A percentile compares a stretch with the other conserved stretches of the same genome.
Conservation (phyloP, 1,140 invertebrate species). For the Cataglyphis hispanica region DNA sequence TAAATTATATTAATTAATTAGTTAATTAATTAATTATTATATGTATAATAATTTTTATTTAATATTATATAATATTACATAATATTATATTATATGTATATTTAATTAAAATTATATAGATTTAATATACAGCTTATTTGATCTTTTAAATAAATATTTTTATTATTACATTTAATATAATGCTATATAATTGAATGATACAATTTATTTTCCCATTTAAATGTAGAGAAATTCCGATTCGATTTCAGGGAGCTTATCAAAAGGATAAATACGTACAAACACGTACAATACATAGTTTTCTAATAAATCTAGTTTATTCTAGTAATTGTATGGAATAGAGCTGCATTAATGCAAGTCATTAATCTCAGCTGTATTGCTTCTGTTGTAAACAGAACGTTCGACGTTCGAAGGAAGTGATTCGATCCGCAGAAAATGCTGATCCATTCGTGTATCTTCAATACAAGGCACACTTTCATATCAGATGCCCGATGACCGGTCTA, state of each 20-base stretch:
- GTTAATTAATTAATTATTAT: no score
- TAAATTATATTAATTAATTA: no score
- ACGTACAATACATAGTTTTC: background rate
- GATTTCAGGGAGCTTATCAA: background rate
- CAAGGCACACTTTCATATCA: slow-evolving; percentile 79
- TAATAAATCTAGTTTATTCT: background rate
- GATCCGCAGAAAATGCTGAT: slow-evolving; percentile 71
- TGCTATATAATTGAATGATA: no score
- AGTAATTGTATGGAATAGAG: background rate
- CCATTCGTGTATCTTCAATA: slow-evolving; percentile 81
- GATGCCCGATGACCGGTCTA: slow-evolving; percentile 83
- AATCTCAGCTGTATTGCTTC: background rate
- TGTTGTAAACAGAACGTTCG: slow-evolving; percentile 47
- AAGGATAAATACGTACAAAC: background rate
- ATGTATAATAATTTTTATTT: no score
- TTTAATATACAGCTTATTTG: no score
- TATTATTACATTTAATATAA: background rate
- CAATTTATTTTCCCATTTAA: background rate
- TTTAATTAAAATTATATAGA: no score
- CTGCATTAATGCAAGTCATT: slow-evolving; percentile 24
- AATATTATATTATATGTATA: no score
- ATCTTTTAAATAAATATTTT: no score
- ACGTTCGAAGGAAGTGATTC: slow-evolving; percentile 62
- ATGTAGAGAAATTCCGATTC: background rate
- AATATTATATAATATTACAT: no score